Conservation (phyloP, 2,888 invertebrate genomes). For the Bruchidius siliquastri region DNA sequence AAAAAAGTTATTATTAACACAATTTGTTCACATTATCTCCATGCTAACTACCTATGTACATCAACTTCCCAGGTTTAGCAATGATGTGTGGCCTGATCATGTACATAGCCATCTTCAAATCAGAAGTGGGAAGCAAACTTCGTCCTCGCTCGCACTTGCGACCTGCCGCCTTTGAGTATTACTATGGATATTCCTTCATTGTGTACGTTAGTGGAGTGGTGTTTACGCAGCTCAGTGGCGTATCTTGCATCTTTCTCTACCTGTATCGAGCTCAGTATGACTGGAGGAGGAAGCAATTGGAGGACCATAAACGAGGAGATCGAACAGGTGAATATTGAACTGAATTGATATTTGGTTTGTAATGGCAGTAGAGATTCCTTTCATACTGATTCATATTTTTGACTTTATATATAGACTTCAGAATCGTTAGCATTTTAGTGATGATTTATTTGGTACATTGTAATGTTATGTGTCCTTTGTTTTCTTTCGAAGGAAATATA, state of each 20-base stretch:
- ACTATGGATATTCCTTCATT: conserved; percentile 84
- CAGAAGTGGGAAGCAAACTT: conserved; percentile 83
- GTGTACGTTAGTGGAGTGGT: conserved; percentile 81
- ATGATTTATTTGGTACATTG: too few relatives aligned
- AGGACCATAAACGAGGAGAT: conserved; percentile 39
- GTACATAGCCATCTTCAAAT: conserved; percentile 89
- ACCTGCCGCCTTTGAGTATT: conserved; percentile 76
- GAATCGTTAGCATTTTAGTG: too few relatives aligned
- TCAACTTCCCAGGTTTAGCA: conserved; percentile 64
- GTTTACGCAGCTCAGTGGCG: conserved; percentile 78
- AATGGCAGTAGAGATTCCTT: too few relatives aligned
- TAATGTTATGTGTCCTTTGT: too few relatives aligned
- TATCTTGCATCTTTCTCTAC: conserved; percentile 82
- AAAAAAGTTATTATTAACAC: too few relatives aligned
- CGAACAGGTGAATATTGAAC: conserved; percentile 21
- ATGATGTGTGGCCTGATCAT: conserved; percentile 89
- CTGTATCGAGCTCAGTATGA: conserved; percentile 59
- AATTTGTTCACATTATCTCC: too few relatives aligned
- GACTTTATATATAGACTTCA: too few relatives aligned
- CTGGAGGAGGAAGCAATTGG: conserved; percentile 52
- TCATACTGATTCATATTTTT: too few relatives aligned
- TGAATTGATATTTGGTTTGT: too few relatives aligned
- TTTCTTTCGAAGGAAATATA: too few relatives aligned
- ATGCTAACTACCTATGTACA: too few relatives aligned
- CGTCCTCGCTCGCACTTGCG: conserved; percentile 74